Base-by-base conservation (phyloP, 1,140 invertebrate genomes). In the Antheraea mylitta region DNA sequence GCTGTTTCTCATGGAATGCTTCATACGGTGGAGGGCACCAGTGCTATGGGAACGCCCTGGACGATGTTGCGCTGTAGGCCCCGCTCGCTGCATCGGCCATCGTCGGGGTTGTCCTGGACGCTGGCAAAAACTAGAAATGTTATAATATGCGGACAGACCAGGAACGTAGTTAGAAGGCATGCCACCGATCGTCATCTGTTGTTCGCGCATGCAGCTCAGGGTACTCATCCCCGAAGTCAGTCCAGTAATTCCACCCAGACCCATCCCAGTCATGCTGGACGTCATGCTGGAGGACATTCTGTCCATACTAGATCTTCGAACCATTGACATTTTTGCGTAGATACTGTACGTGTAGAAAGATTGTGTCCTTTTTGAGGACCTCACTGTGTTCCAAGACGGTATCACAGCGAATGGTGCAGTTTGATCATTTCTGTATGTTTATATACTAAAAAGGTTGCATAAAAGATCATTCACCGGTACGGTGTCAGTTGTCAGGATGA, bases 231-330 rank as follows among this genome's bases (percentile, higher is more conserved):
- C 89, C 61, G 89, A 85, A 13, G 89, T 89, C 48, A 92, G 66
- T 70, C 85, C 89, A 67, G 89, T 87, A 65, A 92, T 89, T n/a
- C 91, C 90, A 18, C 87, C 89, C 66, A 92, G 83, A n/a, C 90
- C 91, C 91, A 92, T 92, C 58, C 92, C 90, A 67, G 90, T 91
- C 83, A 92, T 89, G 73, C 92, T 92, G 18, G 92, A 92, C 7
- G 92, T 92, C 92, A 92, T 93, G 81, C 87, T 92, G 22, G 90
- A 88, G 65, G 91, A 91, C 90, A 90, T 92, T 69, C 90, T 89
- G 77, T 93, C 92, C 82, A 91, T 90, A 72, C 82, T 90, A 67
- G 87, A 86, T 71, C 87, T 81, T 77, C 84, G 80, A 64, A 83
- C 82, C 79, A 86, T 86, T 68, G 83, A 80, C 78, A 82, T 83